Evolutionary conservation across 2,113 vertebrate species (phyloP).

Genomic region (Mus pahari): DNA sequence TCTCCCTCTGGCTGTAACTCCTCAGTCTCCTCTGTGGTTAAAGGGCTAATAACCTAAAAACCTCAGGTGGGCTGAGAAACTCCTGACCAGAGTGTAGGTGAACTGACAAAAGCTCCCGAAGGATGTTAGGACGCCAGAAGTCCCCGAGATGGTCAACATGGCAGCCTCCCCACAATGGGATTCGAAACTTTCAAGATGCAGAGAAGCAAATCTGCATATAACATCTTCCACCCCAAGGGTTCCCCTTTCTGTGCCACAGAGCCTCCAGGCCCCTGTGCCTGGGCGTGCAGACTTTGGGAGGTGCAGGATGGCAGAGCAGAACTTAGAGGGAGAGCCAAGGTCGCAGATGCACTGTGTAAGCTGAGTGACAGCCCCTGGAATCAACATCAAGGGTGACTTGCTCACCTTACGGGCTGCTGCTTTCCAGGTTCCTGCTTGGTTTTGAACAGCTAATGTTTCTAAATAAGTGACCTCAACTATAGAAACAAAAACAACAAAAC

Average conservation of each 20-base stretch:
- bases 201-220: not conserved
- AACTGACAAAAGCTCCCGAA: not conserved
- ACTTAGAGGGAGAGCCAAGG: not conserved
- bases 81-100: fast-evolving
- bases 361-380: not conserved
- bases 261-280: not conserved
- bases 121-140: not conserved
- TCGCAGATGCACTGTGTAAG: fast-evolving
- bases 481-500: not conserved
- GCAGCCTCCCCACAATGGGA: not conserved
- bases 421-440: constrained; percentile 56
- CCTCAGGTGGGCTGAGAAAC: not conserved
- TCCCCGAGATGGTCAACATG: not conserved
- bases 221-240: not conserved
- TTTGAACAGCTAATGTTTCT: constrained; percentile 57
- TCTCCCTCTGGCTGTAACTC: not conserved
- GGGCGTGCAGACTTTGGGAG: not conserved
- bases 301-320: not conserved
- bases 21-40: not conserved
- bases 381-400: not conserved
- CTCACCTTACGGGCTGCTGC: not conserved
- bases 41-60: not conserved
- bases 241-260: not conserved
- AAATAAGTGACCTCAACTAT: constrained; percentile 57
- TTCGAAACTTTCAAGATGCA: no score